Evolutionary conservation across 2,888 invertebrate species (phyloP), one percentile per base, ranked within the genome.

Genomic region (Polyploca ridens): DNA sequence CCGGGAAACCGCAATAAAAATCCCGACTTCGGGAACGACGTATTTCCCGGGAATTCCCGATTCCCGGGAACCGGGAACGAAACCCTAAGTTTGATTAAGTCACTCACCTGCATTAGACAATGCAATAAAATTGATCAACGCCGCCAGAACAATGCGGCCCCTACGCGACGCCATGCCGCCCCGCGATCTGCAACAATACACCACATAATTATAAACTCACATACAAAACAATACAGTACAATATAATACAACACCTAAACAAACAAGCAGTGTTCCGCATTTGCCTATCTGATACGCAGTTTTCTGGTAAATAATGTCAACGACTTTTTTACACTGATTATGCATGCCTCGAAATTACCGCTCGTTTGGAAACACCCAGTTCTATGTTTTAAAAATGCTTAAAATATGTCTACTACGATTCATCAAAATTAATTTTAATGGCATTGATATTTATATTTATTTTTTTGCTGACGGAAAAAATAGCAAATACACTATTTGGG

Each of bases 91-190:
- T n/a, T n/a, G 41, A 41, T 41, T 13, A 41, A 13, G 49, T 33
- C 8, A 77, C 87, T 85, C 72, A 90, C 90, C 90, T 63, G 89
- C 90, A 60, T 70, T 74, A 68, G 82, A 78, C 19, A 73, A 62
- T n/a, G 83, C 70, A 27, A 81, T 65, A 59, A 87, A 59, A 65
- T 72, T 68, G 63, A 85, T 73, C 58, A 76, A 3, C 13, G 41
- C 74, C 19, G 81, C 82, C 58, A 86, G 76, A 72, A 81, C 66
- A 64, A 82, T 65, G 68, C 73, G 70, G 67, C 67, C 71, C 75
- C 63, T n/a, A 46, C 82, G 81, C 84, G 87, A 86, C 82, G 77
- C 76, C 90, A 87, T 88, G 83, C 54, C 54, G 87, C 87, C 84
- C 81, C 74, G 82, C 65, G 78, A 84, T 78, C 86, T 87, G 81